A percentile compares a stretch with the other conserved stretches of the same genome.
These are phyloP conservation scores for Oxyruncus cristatus DNA, from an alignment of 2,113 vertebrate genomes.

Conservation along the genomic window DNA sequence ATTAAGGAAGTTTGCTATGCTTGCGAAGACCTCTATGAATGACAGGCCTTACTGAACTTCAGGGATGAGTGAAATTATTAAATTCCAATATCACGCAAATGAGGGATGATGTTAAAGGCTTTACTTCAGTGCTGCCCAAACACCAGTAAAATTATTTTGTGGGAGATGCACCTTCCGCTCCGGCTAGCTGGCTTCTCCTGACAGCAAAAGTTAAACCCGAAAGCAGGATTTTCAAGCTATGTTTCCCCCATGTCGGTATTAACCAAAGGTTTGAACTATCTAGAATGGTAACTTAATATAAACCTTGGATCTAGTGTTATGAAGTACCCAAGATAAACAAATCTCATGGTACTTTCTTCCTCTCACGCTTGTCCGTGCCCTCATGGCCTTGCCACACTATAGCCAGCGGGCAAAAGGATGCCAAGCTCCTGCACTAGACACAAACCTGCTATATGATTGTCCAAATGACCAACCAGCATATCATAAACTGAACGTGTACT, in stretches of 20 bases:
- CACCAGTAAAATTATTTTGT: not conserved
- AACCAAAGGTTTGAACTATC: not conserved
- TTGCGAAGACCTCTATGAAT: not conserved
- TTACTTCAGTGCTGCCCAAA: not conserved
- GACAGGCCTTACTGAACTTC: not conserved
- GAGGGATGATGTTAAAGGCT: not conserved
- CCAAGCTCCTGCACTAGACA: not conserved
- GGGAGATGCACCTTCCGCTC: not conserved
- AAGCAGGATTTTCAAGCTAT: not conserved
- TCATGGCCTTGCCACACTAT: not conserved
- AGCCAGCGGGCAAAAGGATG: not conserved
- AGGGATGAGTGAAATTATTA: not conserved
- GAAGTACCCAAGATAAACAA: not conserved
- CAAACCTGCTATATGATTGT: not conserved
- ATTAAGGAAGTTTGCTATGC: not conserved
- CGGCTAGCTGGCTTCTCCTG: not conserved
- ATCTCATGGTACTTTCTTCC: not conserved
- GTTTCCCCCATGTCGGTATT: accelerated
- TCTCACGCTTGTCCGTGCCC: not conserved
- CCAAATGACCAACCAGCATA: not conserved
- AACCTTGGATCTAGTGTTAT: not conserved
- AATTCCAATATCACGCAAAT: not conserved
- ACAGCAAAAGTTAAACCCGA: not conserved
- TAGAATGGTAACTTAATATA: not conserved
- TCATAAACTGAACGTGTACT: not conserved